These are phyloP conservation scores for Troides aeacus DNA, from an alignment of 2,888 invertebrate genomes.

Conservation along the genomic window DNA sequence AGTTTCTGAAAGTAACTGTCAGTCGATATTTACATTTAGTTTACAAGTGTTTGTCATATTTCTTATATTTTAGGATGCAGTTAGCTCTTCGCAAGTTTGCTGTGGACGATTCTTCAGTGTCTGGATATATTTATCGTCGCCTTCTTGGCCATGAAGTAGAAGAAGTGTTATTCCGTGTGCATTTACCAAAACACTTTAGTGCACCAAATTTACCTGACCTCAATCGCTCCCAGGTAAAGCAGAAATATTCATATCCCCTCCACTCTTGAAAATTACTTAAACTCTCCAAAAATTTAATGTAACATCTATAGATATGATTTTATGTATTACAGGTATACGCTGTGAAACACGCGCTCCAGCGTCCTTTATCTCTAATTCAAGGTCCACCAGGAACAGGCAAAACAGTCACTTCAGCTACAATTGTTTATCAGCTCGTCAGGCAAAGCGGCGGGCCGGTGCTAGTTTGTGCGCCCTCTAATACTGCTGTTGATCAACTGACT, in stretches of 20 bases:
- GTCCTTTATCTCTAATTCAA: constrained; percentile 97
- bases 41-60: neutral
- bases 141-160: constrained; percentile 96
- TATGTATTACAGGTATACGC: constrained; percentile 90
- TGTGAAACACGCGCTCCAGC: constrained; percentile 97
- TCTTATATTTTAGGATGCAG: constrained; percentile 87
- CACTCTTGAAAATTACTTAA: neutral
- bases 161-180: constrained; percentile 94
- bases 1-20: neutral
- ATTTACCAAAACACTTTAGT: constrained; percentile 97
- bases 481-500: constrained; percentile 99
- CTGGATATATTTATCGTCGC: constrained; percentile 98
- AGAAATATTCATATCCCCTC: neutral
- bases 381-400: constrained; percentile 99
- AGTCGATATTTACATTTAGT: neutral
- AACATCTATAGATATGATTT: neutral
- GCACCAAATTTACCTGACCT: constrained; percentile 98
- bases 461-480: constrained; percentile 99
- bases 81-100: constrained; percentile 96
- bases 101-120: constrained; percentile 97
- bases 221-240: constrained; percentile 93
- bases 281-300: neutral
- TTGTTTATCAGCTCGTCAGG: constrained; percentile 98
- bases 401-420: constrained; percentile 99
- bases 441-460: constrained; percentile 96